Percentiles rank a stretch among this genome's conserved stretches.
Conservation (phyloP, 2,113 vertebrate species). For the Chunga burmeisteri region DNA sequence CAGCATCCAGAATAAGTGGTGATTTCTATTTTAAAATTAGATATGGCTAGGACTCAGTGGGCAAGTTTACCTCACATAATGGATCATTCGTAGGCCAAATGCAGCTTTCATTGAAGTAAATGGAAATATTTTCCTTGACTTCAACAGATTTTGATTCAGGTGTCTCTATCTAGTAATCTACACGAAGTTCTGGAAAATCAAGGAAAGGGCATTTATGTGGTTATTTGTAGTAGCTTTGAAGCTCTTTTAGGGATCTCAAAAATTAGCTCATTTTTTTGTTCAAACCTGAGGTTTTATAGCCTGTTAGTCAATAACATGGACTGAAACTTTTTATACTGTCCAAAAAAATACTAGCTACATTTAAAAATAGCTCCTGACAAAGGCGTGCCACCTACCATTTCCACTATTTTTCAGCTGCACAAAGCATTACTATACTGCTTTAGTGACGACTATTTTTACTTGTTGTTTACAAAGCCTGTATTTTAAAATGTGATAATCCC, state of each 20-base stretch:
- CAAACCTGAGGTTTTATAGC: background rate
- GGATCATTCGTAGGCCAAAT: background rate
- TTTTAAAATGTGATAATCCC: constrained; percentile 47
- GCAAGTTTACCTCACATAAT: background rate
- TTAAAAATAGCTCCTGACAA: constrained; percentile 13
- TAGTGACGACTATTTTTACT: background rate
- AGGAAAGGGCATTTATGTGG: background rate
- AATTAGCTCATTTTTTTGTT: background rate
- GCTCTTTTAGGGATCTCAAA: background rate
- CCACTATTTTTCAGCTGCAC: constrained; percentile 26
- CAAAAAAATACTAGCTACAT: background rate
- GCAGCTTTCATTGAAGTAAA: background rate
- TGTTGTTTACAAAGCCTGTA: constrained; percentile 23
- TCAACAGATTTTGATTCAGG: background rate
- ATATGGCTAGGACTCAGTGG: background rate
- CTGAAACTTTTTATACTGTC: background rate
- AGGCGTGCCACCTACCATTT: background rate
- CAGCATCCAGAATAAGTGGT: background rate
- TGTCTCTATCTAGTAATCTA: background rate
- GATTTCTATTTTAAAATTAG: constrained; percentile 24
- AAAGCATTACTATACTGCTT: background rate
- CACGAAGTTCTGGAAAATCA: background rate
- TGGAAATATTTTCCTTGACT: background rate
- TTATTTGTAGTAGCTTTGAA: background rate
- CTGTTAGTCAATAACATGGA: background rate